A percentile compares a stretch with the other conserved stretches of the same genome.
Conservation (phyloP, 2,888 invertebrate species). For the Podotricha telesiphe region DNA sequence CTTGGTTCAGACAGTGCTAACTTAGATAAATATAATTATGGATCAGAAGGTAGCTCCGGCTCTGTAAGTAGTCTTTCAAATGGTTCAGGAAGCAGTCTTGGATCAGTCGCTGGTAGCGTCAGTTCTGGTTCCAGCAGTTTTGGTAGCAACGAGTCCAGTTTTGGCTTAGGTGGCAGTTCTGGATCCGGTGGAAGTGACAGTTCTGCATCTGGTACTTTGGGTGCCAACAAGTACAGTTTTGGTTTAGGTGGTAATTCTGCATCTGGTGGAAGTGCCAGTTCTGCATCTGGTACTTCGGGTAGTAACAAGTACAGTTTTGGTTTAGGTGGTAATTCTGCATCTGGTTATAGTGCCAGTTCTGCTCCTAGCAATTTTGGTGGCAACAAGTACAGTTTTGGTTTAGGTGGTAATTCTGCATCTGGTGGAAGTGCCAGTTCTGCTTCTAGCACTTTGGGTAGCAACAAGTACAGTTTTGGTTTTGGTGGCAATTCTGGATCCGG, state of each 20-base stretch:
- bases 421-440: conserved; percentile 21
- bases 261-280: conserved; percentile 7
- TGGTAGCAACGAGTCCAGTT: not conserved
- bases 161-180: not conserved
- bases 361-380: not conserved
- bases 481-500: conserved; percentile 14
- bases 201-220: not conserved
- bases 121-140: conserved; percentile 20
- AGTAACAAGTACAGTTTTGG: not conserved
- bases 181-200: conserved; percentile 4
- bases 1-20: not conserved
- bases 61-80: not conserved
- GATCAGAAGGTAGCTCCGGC: not conserved
- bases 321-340: not conserved
- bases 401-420: not conserved
- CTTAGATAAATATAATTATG: not conserved
- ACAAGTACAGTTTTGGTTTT: not conserved
- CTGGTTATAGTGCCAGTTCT: not conserved
- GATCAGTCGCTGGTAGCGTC: conserved; percentile 4
- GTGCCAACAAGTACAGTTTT: not conserved
- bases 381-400: not conserved
- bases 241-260: conserved; percentile 5
- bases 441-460: not conserved
- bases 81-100: conserved; percentile 9
- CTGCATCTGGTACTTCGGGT: conserved; percentile 6